A percentile compares a stretch with the other conserved stretches of the same genome.
phyloP scores from a whole-genome alignment of 2,113 vertebrate genomes.

The Rhabdomys dilectus region DNA sequence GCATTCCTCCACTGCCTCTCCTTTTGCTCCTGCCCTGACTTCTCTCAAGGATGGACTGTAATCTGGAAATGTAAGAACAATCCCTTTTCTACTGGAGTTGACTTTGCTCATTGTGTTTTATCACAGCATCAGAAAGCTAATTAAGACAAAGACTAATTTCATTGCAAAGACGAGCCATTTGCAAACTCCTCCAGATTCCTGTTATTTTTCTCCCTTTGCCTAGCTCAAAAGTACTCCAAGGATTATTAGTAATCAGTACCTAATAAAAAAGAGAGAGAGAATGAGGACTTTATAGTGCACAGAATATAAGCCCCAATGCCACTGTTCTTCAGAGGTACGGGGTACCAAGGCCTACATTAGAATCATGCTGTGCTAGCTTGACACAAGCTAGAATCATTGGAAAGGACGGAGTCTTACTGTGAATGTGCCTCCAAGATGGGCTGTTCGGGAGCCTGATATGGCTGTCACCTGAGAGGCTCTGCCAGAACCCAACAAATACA shows the following conservation, averaged over 20 bases:
- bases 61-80: neutral
- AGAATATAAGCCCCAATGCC: neutral
- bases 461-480: too few relatives aligned
- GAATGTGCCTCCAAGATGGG: neutral
- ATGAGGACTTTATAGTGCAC: neutral
- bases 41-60: neutral
- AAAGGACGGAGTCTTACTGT: neutral
- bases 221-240: conserved; percentile 3
- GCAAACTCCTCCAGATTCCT: neutral
- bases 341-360: neutral
- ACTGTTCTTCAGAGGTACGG: neutral
- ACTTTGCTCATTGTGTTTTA: neutral
- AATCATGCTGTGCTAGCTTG: neutral
- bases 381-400: neutral
- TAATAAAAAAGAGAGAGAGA: conserved; percentile 37
- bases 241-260: neutral
- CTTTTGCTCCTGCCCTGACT: neutral
- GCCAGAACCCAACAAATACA: too few relatives aligned
- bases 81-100: neutral
- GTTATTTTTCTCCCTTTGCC: neutral
- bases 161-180: neutral
- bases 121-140: neutral
- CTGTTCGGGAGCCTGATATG: neutral
- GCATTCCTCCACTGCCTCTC: neutral
- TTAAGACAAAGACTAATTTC: neutral